Evolutionary conservation across 2,797 vertebrate genomes (phyloP), one percentile per base, ranked within the genome.

Genomic region (Galago senegalensis): DNA sequence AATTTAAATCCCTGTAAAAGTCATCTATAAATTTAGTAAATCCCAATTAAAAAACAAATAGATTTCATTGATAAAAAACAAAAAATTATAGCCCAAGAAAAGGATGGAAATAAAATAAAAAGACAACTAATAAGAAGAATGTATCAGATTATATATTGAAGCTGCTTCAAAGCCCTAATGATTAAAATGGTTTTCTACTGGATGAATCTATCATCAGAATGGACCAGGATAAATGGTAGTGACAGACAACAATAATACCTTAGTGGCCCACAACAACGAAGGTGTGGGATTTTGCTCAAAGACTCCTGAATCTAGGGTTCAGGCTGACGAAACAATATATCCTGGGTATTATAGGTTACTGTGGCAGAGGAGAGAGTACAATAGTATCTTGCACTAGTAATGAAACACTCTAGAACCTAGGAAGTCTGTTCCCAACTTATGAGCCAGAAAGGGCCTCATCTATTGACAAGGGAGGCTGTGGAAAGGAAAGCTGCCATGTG

Each of bases 1-100:
- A 82, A 29, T 89, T 77, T 89, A 73, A 95, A 70, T 75, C 70
- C 1, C 87, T 17, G 72, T 9, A 88, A 89, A 95, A 65, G 61
- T 81, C 11, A 69, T 53, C 25, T 86, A 5, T 40, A 92, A 92
- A 79, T 77, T 82, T 16, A 86, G 1, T 56, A 1, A 87, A 31
- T 93, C 31, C 14, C 10, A 86, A 18, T 27, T 94, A 85, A 91
- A 82, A 34, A 13, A 61, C 25, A 83, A 49, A 56, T 56, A 53
- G 3, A 79, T 60, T 87, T 94, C 43, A 58, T 2, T 92, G 63
- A 92, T 86, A 88, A 95, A 34, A 88, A 79, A 67, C 21, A 53
- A 25, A 17, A 10, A 27, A 25, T 73, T 56, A 61, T 75, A 90
- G 12, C 31, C 31, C 23, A 61, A 12, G 43, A 61, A 92, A 80